phyloP scores from a whole-genome alignment of 2,797 vertebrate species.

The Mus spretus region DNA sequence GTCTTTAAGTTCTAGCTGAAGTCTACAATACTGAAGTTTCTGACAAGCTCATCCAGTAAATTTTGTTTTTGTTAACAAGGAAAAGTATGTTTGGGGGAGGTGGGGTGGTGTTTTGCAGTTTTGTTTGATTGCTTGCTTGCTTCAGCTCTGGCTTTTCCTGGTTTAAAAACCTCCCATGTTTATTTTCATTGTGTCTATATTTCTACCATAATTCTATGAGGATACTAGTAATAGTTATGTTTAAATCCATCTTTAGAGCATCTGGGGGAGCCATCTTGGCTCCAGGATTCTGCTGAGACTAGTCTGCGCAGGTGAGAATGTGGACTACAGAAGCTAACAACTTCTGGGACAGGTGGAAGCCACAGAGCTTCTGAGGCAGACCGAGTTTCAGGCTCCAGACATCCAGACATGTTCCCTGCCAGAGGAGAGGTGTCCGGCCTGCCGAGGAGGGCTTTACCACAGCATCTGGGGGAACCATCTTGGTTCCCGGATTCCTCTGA shows the following conservation, averaged over 20 bases:
- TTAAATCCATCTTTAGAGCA: not conserved
- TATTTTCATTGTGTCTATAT: not conserved
- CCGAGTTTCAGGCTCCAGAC: too few species aligned
- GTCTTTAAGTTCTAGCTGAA: not conserved
- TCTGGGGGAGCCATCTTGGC: too few species aligned
- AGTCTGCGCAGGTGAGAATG: too few species aligned
- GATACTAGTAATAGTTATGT: not conserved
- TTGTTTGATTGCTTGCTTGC: not conserved
- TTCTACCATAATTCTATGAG: not conserved
- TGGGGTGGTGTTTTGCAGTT: not conserved
- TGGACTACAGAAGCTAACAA: too few species aligned
- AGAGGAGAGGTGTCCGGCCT: too few species aligned
- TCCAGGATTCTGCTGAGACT: too few species aligned
- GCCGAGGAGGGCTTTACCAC: too few species aligned
- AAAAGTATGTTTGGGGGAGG: not conserved
- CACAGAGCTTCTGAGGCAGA: too few species aligned
- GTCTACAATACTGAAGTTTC: not conserved
- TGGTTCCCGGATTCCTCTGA: too few species aligned
- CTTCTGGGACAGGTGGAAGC: too few species aligned
- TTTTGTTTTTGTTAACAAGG: not conserved
- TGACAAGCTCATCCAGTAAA: not conserved
- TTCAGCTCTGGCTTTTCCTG: not conserved
- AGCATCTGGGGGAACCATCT: too few species aligned
- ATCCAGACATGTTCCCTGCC: too few species aligned
- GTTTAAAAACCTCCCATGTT: not conserved